Base-by-base conservation (phyloP, 1,140 invertebrate genomes). In the Drosophila bocki region DNA sequence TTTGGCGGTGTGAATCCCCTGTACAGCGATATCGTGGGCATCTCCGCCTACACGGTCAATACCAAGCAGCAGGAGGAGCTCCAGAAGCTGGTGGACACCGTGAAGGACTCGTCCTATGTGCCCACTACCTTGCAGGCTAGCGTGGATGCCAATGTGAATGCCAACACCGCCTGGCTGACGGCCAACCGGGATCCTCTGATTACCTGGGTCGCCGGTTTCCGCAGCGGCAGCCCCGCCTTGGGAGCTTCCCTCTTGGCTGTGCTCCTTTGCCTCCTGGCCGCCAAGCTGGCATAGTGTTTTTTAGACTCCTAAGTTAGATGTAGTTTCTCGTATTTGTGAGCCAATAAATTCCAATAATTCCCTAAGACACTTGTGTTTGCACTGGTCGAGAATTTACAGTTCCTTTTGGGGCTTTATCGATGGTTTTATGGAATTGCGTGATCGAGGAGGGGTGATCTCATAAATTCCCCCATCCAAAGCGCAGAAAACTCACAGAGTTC, bases 1-100 rank as follows among this genome's bases (percentile, higher is more conserved):
- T 92, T 92, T 15, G 88, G 88, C 35, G 86, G 87, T 5, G 50
- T 62, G 0, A 92, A 91, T 48, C 86, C 91, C 0, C 75, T 92
- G 0, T 74, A 88, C 29, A 44, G 56, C 11, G 91, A 87, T 17
- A 81, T 92, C 11, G 13, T 74, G 1, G 48, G 68, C 45, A 92
- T 92, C 61, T 77, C 91, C 7, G 47, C 35, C 5, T 91, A 92
- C 61, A 71, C 78, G 15, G 78, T 91, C 7, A 91, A 69, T 41
- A 59, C 60, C 3, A 69, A 62, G 9, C 91, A 92, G 60, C 51
- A 79, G 56, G n/a, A 29, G 0, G 78, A 75, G 19, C 48, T 91
- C 15, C 78, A 91, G 29, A 44, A 70, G 7, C 59, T 92, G 8
- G 45, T 92, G 7, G 74, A 79, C 19, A 22, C 0, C 1, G 80